Evolutionary conservation across 2,888 invertebrate species (phyloP).

Genomic region (Phyllotreta striolata): DNA sequence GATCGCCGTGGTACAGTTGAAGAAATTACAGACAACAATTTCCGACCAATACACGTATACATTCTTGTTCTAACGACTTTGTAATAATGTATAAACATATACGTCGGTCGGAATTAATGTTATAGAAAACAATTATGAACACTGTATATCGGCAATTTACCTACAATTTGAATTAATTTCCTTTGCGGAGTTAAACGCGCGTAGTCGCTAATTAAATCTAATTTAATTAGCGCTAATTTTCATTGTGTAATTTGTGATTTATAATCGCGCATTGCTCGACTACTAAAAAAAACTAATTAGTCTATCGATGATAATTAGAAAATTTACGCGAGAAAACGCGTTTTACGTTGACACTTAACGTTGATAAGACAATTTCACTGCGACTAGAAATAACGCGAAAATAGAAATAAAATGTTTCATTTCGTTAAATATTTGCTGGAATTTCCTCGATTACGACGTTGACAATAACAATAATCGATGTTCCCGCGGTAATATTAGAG

Average conservation of each 20-base stretch:
- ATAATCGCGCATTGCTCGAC: too few species aligned
- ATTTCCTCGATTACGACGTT: too few species aligned
- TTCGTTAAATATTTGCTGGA: too few species aligned
- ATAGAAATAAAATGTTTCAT: too few species aligned
- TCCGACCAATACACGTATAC: background rate
- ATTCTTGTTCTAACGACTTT: background rate
- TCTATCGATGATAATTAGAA: too few species aligned
- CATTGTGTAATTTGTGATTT: too few species aligned
- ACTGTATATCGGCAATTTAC: constrained; percentile 4
- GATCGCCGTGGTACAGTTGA: background rate
- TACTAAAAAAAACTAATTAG: too few species aligned
- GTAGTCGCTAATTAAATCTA: background rate
- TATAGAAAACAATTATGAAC: constrained; percentile 4
- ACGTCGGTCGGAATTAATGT: background rate
- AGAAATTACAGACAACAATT: constrained; percentile 7
- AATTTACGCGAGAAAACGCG: too few species aligned
- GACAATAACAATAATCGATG: constrained; percentile 1
- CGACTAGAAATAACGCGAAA: too few species aligned
- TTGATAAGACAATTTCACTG: too few species aligned
- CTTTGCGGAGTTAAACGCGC: background rate
- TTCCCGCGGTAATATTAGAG: constrained; percentile 18
- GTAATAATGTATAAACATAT: constrained; percentile 1
- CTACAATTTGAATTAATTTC: constrained; percentile 3
- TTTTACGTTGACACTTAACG: too few species aligned
- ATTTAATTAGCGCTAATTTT: background rate